Evolutionary conservation across 2,888 invertebrate species (phyloP).

Genomic region (Sthenelais limicola): DNA sequence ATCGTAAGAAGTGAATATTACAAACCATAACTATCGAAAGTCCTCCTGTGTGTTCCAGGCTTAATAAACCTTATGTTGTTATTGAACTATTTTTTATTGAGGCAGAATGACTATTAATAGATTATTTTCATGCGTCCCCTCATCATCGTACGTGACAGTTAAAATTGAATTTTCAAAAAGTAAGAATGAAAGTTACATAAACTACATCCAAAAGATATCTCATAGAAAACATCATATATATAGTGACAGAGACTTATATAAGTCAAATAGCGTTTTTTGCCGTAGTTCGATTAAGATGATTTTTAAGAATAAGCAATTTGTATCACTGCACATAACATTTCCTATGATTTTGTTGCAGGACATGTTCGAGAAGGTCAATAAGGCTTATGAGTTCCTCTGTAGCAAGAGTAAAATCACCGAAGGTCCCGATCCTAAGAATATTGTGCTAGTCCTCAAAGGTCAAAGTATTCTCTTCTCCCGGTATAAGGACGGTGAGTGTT

Average conservation of each 20-base stretch:
- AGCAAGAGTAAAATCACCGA: constrained; percentile 78
- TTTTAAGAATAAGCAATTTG: no score
- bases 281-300: neutral
- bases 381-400: constrained; percentile 98
- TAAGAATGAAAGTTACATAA: no score
- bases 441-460: constrained; percentile 81
- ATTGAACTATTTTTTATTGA: neutral
- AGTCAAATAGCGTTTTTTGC: neutral
- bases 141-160: no score
- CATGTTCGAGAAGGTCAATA: constrained; percentile 95
- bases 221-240: no score
- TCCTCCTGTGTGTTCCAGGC: no score
- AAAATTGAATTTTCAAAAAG: no score
- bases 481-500: constrained; percentile 83
- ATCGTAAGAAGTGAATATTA: no score
- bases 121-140: neutral
- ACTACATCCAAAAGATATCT: no score
- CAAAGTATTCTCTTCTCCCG: constrained; percentile 95
- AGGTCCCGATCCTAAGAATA: constrained; percentile 94
- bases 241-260: no score
- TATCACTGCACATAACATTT: neutral
- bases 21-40: no score
- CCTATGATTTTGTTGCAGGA: constrained; percentile 76
- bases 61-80: no score
- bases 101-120: neutral